Percentiles rank a stretch among this genome's conserved stretches.
phyloP scores from a whole-genome alignment of 2,113 vertebrate species.

The Spheniscus mendiculus region DNA sequence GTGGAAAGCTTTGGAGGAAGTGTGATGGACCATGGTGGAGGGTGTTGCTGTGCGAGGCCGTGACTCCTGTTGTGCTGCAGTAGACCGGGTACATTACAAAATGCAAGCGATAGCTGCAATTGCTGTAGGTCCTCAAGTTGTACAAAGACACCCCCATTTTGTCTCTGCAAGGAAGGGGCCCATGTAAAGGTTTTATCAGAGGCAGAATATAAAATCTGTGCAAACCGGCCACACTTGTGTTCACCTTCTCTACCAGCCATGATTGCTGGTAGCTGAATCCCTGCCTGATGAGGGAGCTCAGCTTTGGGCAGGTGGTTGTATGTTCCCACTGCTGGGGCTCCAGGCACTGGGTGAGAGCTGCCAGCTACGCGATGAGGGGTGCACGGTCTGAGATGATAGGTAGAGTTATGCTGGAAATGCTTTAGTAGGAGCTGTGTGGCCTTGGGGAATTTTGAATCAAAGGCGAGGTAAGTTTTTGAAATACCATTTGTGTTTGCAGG shows the following conservation, averaged over 20 bases:
- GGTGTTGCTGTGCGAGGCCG: rapidly evolving
- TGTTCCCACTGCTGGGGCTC: rapidly evolving
- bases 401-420: not conserved
- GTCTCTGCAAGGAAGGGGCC: not conserved
- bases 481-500: not conserved
- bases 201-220: not conserved
- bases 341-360: rapidly evolving
- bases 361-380: rapidly evolving
- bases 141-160: not conserved
- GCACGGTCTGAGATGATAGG: not conserved
- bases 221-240: not conserved
- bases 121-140: not conserved
- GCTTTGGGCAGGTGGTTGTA: rapidly evolving
- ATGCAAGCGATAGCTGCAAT: rapidly evolving
- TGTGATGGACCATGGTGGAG: rapidly evolving
- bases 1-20: not conserved
- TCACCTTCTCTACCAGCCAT: not conserved
- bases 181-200: not conserved
- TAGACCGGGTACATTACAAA: rapidly evolving
- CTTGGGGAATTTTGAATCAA: not conserved
- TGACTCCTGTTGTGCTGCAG: not conserved
- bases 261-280: not conserved
- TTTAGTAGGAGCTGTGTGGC: not conserved
- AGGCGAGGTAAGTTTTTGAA: not conserved
- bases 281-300: not conserved